Conservation (phyloP, 1,140 invertebrate genomes). For the Danaus plexippus region DNA sequence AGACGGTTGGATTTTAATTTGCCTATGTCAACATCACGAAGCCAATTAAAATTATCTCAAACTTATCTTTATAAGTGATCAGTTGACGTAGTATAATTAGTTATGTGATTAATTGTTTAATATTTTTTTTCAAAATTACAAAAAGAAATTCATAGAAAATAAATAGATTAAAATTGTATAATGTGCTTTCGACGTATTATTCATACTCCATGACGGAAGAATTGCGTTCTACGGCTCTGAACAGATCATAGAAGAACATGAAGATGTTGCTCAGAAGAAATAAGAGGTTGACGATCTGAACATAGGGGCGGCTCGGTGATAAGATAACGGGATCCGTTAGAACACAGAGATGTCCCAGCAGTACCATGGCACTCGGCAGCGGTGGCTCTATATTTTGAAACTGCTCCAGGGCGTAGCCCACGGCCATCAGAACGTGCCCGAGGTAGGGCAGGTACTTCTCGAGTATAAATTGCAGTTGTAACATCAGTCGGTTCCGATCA, state of each 20-base stretch:
- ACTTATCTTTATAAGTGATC: neutral
- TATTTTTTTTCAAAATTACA: no score
- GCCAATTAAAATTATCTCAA: conserved; percentile 46
- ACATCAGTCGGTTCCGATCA: conserved; percentile 27
- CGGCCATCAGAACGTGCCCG: conserved; percentile 48
- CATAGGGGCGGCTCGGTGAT: conserved; percentile 29
- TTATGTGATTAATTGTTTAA: no score
- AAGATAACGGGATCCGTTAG: conserved; percentile 40
- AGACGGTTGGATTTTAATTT: conserved; percentile 29
- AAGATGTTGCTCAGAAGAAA: conserved; percentile 40
- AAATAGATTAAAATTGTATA: no score
- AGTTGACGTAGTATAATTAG: no score
- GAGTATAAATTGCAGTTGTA: conserved; percentile 24
- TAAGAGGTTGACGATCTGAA: conserved; percentile 38
- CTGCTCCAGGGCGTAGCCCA: conserved; percentile 52
- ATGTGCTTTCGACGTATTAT: no score
- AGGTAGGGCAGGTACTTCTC: conserved; percentile 42
- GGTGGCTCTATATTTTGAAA: conserved; percentile 34
- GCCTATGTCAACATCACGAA: conserved; percentile 39
- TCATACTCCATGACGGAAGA: no score
- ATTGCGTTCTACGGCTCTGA: conserved; percentile 23
- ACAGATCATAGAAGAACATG: conserved; percentile 42
- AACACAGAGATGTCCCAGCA: conserved; percentile 48
- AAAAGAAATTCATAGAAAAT: no score
- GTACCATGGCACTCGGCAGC: conserved; percentile 42